Conservation (phyloP, 2,888 invertebrate genomes). For the Amiota mariae region DNA sequence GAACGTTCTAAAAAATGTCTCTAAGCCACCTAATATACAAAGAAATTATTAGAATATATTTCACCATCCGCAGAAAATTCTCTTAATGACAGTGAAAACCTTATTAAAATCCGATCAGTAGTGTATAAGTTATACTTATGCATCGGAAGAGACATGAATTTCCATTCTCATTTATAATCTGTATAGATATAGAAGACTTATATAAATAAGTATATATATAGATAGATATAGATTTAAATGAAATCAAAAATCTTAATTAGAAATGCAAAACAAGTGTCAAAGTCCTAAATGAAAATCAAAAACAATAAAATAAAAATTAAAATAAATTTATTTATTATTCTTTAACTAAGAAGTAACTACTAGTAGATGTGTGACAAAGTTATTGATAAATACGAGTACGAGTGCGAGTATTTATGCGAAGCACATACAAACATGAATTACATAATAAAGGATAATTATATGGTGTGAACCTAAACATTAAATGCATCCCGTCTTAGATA, state of each 20-base stretch:
- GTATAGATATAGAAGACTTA: no score
- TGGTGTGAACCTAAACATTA: slow-evolving; percentile 58
- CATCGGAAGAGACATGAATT: no score
- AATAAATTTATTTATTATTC: slow-evolving; percentile 44
- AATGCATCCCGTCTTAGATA: slow-evolving; percentile 50
- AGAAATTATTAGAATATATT: no score
- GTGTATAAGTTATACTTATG: no score
- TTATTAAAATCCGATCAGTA: no score
- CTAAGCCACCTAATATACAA: no score
- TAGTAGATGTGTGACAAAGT: slow-evolving; percentile 43
- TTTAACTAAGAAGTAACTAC: slow-evolving; percentile 45
- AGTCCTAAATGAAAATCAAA: slow-evolving; percentile 62
- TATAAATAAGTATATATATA: no score
- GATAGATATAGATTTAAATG: no score
- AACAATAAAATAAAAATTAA: slow-evolving; percentile 44
- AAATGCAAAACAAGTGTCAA: slow-evolving; percentile 55
- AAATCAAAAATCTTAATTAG: slow-evolving; percentile 57
- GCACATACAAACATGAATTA: slow-evolving; percentile 24
- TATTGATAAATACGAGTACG: slow-evolving; percentile 25
- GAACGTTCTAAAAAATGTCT: no score
- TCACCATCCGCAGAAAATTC: no score
- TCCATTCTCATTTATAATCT: no score
- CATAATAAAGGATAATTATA: slow-evolving; percentile 27
- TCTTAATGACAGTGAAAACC: no score
- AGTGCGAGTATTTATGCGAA: slow-evolving; percentile 36